Conservation (phyloP, 2,797 vertebrate genomes). For the Clamator glandarius region DNA sequence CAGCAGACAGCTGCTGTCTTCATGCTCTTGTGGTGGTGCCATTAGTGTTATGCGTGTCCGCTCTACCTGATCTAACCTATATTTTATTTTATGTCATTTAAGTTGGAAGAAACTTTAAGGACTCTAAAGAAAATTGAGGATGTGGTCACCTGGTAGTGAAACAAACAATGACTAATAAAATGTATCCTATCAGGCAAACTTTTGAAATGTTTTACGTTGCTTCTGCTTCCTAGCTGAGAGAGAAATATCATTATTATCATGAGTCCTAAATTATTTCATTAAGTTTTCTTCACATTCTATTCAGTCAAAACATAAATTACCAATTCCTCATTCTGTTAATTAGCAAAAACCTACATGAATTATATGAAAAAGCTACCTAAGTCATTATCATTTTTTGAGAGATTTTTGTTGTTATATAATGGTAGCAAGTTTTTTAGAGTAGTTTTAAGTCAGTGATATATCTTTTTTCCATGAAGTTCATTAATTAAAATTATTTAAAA, state of each 20-base stretch:
- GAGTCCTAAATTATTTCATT: constrained; percentile 23
- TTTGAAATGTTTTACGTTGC: neutral
- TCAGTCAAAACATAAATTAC: constrained; percentile 40
- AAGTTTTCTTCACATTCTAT: neutral
- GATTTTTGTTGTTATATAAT: neutral
- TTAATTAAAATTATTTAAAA: neutral
- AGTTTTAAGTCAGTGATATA: neutral
- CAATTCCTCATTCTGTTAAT: neutral
- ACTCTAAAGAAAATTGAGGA: neutral
- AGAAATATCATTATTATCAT: neutral
- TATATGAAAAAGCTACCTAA: neutral
- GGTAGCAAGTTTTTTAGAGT: too few relatives aligned
- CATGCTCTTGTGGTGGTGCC: constrained; percentile 3
- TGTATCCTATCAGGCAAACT: neutral
- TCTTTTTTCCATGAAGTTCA: neutral
- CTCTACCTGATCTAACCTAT: neutral
- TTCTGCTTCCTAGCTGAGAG: constrained; percentile 1
- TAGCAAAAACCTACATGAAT: constrained; percentile 28
- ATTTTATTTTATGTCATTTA: neutral
- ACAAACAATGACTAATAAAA: neutral
- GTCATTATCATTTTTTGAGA: neutral
- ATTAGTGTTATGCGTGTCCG: constrained; percentile 24
- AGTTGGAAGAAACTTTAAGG: neutral
- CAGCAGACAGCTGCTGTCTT: constrained; percentile 51
- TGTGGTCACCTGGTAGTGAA: neutral